A percentile compares a stretch with the other conserved stretches of the same genome.
phyloP scores from a whole-genome alignment of 2,113 vertebrate species.

The Dascyllus trimaculatus region DNA sequence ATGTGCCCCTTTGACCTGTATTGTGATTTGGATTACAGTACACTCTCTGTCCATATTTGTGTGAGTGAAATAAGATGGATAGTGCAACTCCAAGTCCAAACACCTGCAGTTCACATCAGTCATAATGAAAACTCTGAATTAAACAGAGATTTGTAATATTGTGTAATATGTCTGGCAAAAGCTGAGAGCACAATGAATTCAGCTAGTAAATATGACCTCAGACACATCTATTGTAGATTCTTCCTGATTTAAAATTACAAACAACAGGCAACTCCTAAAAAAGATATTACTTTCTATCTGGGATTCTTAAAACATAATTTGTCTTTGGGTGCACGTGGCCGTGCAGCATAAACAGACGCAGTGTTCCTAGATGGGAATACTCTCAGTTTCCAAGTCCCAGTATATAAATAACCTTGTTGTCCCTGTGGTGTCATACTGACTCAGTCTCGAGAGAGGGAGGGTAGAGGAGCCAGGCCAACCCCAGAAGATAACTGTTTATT shows the following conservation, averaged over 20 bases:
- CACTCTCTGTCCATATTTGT: background rate
- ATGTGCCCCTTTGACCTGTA: background rate
- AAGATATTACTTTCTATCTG: background rate
- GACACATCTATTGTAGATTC: background rate
- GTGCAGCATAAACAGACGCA: conserved; percentile 41
- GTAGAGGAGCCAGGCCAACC: conserved; percentile 1
- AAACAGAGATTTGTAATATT: no score
- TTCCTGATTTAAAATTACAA: background rate
- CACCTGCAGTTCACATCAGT: no score
- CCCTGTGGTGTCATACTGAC: conserved; percentile 36
- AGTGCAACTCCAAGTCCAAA: no score
- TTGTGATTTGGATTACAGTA: background rate
- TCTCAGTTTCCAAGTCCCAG: conserved; percentile 45
- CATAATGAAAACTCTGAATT: no score
- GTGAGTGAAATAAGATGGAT: background rate
- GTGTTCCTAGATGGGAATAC: conserved; percentile 47
- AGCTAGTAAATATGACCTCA: background rate
- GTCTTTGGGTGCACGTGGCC: background rate
- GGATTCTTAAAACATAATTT: background rate
- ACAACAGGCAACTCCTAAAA: background rate
- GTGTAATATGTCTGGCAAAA: background rate
- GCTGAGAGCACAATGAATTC: background rate
- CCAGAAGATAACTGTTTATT: conserved; percentile 12
- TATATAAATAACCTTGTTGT: conserved; percentile 70
- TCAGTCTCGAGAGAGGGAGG: conserved; percentile 10